A percentile compares a stretch with the other conserved stretches of the same genome.
These are phyloP conservation scores for Myripristis jacobus DNA, from an alignment of 2,797 vertebrate genomes.

Conservation along the genomic window DNA sequence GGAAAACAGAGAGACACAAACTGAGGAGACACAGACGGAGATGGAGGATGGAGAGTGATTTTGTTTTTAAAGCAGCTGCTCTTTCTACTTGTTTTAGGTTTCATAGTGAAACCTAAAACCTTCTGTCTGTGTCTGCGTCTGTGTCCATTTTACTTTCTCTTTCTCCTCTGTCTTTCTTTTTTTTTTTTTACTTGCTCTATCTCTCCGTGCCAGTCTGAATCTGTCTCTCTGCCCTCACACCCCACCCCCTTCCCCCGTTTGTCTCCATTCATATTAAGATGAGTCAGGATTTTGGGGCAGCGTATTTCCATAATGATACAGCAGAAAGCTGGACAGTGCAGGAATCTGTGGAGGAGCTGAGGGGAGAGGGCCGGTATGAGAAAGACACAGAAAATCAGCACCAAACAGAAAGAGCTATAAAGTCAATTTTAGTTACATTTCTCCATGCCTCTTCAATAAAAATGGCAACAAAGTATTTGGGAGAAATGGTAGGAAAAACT, in stretches of 20 bases:
- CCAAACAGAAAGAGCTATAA: no score
- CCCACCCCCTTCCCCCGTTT: background rate
- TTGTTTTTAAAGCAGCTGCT: background rate
- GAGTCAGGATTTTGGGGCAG: constrained; percentile 13
- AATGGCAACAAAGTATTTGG: no score
- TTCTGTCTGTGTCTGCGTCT: no score
- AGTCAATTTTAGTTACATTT: no score
- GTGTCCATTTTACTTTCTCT: no score
- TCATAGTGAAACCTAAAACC: background rate
- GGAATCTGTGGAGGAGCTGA: background rate
- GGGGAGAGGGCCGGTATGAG: background rate
- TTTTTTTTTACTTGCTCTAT: background rate
- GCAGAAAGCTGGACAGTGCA: constrained; percentile 13
- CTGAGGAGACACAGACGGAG: background rate
- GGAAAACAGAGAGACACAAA: background rate
- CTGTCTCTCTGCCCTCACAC: background rate
- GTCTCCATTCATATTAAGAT: constrained; percentile 19
- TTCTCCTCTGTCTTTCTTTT: background rate
- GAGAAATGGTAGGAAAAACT: no score
- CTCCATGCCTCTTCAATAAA: no score
- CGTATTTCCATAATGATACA: constrained; percentile 24
- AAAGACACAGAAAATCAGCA: background rate
- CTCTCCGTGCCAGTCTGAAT: background rate
- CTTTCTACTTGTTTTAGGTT: background rate
- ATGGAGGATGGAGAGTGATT: background rate